These are phyloP conservation scores for Zeuzera pyrina DNA, from an alignment of 2,888 invertebrate species.

Conservation along the genomic window DNA sequence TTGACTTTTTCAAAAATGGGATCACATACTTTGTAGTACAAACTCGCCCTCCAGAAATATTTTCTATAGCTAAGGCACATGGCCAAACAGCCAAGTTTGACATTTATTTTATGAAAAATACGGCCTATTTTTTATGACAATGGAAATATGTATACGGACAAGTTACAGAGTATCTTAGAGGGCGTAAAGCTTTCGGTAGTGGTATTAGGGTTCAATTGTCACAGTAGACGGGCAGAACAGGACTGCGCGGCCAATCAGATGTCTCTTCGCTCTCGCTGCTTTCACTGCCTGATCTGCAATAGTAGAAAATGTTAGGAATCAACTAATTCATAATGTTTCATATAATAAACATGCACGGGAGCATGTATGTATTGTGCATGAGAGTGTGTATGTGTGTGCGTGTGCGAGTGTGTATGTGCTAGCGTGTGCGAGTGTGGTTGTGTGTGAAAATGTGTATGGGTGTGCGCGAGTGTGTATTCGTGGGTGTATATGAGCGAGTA, in stretches of 20 bases:
- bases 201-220: constrained; percentile 31
- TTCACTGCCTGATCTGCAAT: constrained; percentile 74
- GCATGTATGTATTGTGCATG: too few relatives aligned
- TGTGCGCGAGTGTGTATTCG: too few relatives aligned
- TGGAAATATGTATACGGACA: neutral
- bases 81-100: constrained; percentile 11
- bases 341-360: too few relatives aligned
- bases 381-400: too few relatives aligned
- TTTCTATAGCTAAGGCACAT: too few relatives aligned
- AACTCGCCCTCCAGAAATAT: too few relatives aligned
- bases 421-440: neutral
- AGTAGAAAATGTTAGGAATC: constrained; percentile 12
- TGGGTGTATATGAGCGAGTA: too few relatives aligned
- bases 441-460: too few relatives aligned
- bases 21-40: constrained; percentile 6
- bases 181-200: neutral
- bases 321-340: constrained; percentile 3
- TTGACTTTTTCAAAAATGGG: constrained; percentile 18
- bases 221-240: constrained; percentile 73
- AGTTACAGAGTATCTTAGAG: neutral
- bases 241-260: constrained; percentile 77
- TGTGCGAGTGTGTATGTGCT: neutral
- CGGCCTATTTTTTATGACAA: neutral
- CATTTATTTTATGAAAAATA: neutral
- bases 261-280: constrained; percentile 74